phyloP scores from a whole-genome alignment of 1,140 invertebrate genomes.

The Heliconius melpomene region DNA sequence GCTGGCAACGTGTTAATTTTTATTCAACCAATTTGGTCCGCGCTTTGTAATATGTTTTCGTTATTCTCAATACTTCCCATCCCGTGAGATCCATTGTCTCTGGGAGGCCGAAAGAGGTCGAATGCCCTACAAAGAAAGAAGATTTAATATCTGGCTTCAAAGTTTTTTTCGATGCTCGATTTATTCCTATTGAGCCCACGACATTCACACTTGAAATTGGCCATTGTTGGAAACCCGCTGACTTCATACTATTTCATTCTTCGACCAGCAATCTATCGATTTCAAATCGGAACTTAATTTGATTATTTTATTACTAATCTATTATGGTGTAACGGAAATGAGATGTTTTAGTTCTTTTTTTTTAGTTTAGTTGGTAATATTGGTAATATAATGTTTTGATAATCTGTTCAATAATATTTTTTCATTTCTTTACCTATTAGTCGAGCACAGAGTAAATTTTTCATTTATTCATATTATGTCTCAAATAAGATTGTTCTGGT shows the following conservation, averaged over 20 bases:
- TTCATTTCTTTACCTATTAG: no score
- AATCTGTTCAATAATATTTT: no score
- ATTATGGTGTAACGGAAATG: not conserved
- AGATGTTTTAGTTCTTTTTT: not conserved
- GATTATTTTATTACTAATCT: slow-evolving; percentile 7
- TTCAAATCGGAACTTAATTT: slow-evolving; percentile 15
- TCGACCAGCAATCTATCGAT: slow-evolving; percentile 30
- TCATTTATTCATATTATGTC: no score
- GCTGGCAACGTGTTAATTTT: slow-evolving; percentile 70
- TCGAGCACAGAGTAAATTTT: no score
- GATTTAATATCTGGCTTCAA: slow-evolving; percentile 64
- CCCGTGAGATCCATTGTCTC: slow-evolving; percentile 73
- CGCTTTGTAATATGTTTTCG: slow-evolving; percentile 74
- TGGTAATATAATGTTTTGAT: not conserved
- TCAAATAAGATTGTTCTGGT: not conserved
- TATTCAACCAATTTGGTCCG: slow-evolving; percentile 61
- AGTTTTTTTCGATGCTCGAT: slow-evolving; percentile 57
- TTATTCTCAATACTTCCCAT: slow-evolving; percentile 67
- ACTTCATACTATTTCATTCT: slow-evolving; percentile 32
- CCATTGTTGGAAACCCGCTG: slow-evolving; percentile 56
- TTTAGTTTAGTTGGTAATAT: not conserved
- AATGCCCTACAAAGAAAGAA: slow-evolving; percentile 55
- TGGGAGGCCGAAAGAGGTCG: slow-evolving; percentile 46
- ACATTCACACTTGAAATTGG: slow-evolving; percentile 57
- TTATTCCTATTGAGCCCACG: slow-evolving; percentile 52